phyloP scores from a whole-genome alignment of 2,888 invertebrate species.

The Eudasyphora cyanicolor region DNA sequence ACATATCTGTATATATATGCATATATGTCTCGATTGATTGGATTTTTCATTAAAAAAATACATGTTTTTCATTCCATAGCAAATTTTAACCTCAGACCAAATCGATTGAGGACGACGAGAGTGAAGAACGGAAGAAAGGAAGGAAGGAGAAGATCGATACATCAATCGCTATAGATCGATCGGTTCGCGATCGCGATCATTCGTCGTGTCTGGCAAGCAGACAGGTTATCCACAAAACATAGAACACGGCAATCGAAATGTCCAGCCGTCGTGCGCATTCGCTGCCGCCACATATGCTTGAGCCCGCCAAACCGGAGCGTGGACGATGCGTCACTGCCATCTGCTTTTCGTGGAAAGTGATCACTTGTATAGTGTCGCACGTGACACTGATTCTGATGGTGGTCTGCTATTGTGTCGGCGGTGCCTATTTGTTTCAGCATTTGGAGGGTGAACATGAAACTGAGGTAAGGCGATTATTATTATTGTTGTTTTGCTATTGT shows the following conservation, averaged over 20 bases:
- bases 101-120: too few species aligned
- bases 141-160: too few species aligned
- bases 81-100: neutral
- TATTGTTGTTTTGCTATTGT: neutral
- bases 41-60: conserved; percentile 21
- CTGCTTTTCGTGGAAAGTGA: conserved; percentile 85
- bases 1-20: too few species aligned
- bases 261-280: conserved; percentile 77
- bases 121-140: too few species aligned
- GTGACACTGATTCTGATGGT: conserved; percentile 92
- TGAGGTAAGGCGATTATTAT: conserved; percentile 82
- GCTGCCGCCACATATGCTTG: conserved; percentile 76
- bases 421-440: conserved; percentile 90
- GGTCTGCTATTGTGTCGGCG: conserved; percentile 93
- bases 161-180: neutral
- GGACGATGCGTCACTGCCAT: conserved; percentile 78
- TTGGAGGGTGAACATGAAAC: conserved; percentile 88
- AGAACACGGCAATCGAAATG: conserved; percentile 67
- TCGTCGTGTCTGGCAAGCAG: neutral
- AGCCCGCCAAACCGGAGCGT: conserved; percentile 74
- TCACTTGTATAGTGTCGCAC: conserved; percentile 93
- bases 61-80: neutral
- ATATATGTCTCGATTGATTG: neutral
- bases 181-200: neutral
- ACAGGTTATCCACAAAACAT: neutral